phyloP scores from a whole-genome alignment of 2,113 vertebrate genomes.

The Blennius ocellaris region DNA sequence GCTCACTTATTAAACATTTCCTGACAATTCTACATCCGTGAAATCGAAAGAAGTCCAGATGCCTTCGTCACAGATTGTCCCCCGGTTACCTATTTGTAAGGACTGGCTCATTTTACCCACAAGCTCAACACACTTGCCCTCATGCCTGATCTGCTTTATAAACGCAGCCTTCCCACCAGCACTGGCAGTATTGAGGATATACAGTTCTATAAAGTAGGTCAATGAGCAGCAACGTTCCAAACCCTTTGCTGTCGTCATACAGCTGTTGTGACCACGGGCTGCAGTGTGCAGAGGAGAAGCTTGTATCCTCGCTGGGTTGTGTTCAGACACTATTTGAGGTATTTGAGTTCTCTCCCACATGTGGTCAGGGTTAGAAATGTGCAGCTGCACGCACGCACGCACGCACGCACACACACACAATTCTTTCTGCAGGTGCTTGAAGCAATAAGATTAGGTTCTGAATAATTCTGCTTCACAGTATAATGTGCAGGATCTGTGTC shows the following conservation, averaged over 20 bases:
- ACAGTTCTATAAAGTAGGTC: slow-evolving; percentile 75
- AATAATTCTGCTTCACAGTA: neutral
- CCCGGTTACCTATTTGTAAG: too few relatives aligned
- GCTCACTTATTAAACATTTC: too few relatives aligned
- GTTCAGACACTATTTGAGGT: neutral
- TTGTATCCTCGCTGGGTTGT: neutral
- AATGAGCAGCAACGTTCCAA: slow-evolving; percentile 61
- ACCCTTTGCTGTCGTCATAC: slow-evolving; percentile 49
- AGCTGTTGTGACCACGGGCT: slow-evolving; percentile 18
- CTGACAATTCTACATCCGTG: too few relatives aligned
- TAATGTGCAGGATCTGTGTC: too few relatives aligned
- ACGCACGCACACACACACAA: slow-evolving; percentile 16
- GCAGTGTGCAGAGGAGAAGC: neutral
- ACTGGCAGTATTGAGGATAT: slow-evolving; percentile 4
- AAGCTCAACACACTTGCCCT: too few relatives aligned
- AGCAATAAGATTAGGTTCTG: slow-evolving; percentile 7
- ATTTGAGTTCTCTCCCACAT: slow-evolving; percentile 33
- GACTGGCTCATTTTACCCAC: too few relatives aligned
- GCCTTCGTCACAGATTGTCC: too few relatives aligned
- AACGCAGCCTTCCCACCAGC: neutral
- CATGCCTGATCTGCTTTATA: neutral
- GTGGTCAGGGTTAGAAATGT: neutral
- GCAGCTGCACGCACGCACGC: too few relatives aligned
- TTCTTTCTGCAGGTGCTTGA: slow-evolving; percentile 21
- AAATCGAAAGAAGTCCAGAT: too few relatives aligned